Evolutionary conservation across 2,797 vertebrate genomes (phyloP), one percentile per base, ranked within the genome.

Genomic region (Dicrostonyx torquatus): DNA sequence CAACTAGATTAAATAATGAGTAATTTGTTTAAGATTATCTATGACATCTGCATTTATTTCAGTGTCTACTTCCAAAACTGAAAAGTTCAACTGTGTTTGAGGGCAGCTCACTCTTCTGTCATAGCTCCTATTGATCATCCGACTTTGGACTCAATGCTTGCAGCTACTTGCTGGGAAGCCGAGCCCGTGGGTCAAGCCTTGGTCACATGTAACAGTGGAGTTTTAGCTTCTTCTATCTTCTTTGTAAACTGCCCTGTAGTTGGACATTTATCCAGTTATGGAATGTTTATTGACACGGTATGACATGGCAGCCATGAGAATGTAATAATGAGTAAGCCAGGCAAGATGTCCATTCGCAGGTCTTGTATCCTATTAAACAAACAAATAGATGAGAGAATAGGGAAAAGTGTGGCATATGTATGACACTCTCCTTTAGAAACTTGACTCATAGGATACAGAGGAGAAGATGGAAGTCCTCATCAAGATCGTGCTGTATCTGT

Each of bases 1-100:
- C 18, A 82, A 37, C 75, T 83, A 68, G 48, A 68, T 89, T 91
- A 91, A 94, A 83, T 94, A 85, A 87, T 87, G 7, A 5, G 18
- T 15, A 75, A 73, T n/a, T 93, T 84, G 48, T 66, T 96, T 76
- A 75, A 37, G 64, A 60, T 95, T 85, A 37, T 40, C 53, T 40
- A 22, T 91, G 90, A 84, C 48, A 60, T 89, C 66, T 78, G 53
- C 24, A 34, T 89, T 82, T 91, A 45, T 94, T 75, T 87, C 29
- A 48, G 37, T 55, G 50, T 45, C 40, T 17, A 85, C 37, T 40
- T 89, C 77, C n/a, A 48, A 83, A 89, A 78, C 14, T 37, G 48
- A 11, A 13, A 92, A 75, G 40, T 70, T 87, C 48, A 70, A 0
- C 18, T 55, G 13, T 84, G 4, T 82, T 55, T n/a, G 15, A 29